Evolutionary conservation across 2,888 invertebrate genomes (phyloP).

Genomic region (Saturnia japonica): DNA sequence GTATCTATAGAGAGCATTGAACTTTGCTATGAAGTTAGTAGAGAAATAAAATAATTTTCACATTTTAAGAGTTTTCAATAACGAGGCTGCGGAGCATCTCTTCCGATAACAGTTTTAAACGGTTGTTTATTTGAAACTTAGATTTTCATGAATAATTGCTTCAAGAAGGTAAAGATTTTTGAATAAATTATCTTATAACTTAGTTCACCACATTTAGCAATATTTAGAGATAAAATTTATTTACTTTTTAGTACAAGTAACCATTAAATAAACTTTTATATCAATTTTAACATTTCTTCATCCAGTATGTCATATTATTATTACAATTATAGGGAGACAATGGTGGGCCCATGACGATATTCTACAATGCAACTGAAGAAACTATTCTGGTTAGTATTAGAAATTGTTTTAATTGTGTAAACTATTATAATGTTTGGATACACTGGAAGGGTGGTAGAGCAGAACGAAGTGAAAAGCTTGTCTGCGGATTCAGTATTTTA

Average conservation of each 20-base stretch:
- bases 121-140: too few species aligned
- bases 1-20: not conserved
- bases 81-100: not conserved
- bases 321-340: constrained; percentile 67
- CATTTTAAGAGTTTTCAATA: too few species aligned
- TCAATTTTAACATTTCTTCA: not conserved
- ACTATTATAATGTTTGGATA: not conserved
- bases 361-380: constrained; percentile 57
- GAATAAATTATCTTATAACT: not conserved
- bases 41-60: too few species aligned
- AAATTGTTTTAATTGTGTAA: not conserved
- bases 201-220: not conserved
- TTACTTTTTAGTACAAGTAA: not conserved
- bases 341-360: constrained; percentile 71
- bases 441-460: not conserved
- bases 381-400: constrained; percentile 56
- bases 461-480: not conserved
- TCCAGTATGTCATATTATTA: too few species aligned
- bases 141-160: too few species aligned
- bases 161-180: too few species aligned
- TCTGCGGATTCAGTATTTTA: not conserved
- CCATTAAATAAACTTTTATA: too few species aligned
- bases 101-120: too few species aligned
- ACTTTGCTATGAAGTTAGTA: not conserved
- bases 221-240: not conserved